These are phyloP conservation scores for Bombus terrestris DNA, from an alignment of 1,140 invertebrate genomes.

Conservation along the genomic window DNA sequence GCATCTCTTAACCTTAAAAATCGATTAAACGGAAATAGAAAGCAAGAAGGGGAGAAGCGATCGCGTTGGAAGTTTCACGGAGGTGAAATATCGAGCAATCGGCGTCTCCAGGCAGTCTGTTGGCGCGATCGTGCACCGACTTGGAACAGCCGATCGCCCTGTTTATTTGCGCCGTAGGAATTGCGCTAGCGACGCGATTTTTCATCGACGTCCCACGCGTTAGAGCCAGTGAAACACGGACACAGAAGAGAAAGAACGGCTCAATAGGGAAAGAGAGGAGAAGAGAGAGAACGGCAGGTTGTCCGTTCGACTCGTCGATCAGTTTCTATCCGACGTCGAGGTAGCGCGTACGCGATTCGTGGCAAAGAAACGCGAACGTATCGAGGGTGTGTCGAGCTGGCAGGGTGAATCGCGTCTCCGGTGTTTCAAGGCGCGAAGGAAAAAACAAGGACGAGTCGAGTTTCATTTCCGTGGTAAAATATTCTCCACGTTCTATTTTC, in stretches of 20 bases:
- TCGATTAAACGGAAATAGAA: neutral
- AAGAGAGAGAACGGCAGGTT: constrained; percentile 72
- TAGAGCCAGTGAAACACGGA: constrained; percentile 4
- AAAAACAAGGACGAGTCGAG: neutral
- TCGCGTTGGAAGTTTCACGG: neutral
- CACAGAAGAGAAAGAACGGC: constrained; percentile 36
- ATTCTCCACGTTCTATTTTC: neutral
- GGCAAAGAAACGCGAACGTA: neutral
- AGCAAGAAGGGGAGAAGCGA: too few species aligned
- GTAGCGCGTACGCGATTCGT: constrained; percentile 33
- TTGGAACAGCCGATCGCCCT: constrained; percentile 11
- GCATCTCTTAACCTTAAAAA: neutral
- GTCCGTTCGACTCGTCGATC: constrained; percentile 69
- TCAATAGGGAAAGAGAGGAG: neutral
- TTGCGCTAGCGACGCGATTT: constrained; percentile 49
- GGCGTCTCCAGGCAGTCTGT: constrained; percentile 60
- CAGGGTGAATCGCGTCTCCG: neutral
- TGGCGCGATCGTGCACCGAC: constrained; percentile 9
- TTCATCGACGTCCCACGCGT: constrained; percentile 59
- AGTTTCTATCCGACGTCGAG: constrained; percentile 71
- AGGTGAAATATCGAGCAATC: neutral
- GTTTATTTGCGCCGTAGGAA: constrained; percentile 38
- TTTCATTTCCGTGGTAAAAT: neutral
- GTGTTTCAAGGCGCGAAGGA: neutral
- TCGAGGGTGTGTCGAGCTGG: neutral